These are phyloP conservation scores for Pangasius sanitwongsei DNA, from an alignment of 2,797 vertebrate species.

Conservation along the genomic window DNA sequence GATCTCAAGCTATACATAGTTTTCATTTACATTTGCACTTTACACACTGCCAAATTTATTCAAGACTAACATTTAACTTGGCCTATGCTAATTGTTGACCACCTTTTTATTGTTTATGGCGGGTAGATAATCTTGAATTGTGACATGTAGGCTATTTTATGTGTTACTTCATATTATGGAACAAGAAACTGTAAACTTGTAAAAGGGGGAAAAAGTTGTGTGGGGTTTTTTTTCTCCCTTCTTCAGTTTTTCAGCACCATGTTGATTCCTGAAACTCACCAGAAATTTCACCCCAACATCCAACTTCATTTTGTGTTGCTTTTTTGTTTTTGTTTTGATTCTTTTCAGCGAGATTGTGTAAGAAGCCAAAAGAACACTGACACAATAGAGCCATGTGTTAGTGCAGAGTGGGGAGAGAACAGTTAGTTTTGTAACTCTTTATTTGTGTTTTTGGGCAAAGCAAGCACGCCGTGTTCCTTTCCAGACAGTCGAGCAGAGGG, in stretches of 20 bases:
- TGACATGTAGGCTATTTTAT: background rate
- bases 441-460: background rate
- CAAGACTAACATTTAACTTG: background rate
- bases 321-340: constrained; percentile 5
- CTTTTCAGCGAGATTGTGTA: background rate
- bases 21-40: background rate
- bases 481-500: background rate
- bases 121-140: background rate
- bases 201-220: background rate
- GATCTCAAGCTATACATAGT: background rate
- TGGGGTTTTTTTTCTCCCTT: background rate
- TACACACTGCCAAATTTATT: background rate
- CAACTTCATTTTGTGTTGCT: background rate
- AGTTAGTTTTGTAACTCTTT: background rate
- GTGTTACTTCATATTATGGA: background rate
- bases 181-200: background rate
- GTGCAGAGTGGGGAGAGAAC: background rate
- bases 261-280: background rate
- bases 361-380: background rate
- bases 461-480: background rate
- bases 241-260: background rate
- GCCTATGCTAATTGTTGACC: background rate
- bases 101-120: background rate
- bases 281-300: background rate
- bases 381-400: background rate